Base-by-base conservation (phyloP, 2,113 vertebrate genomes). In the Panurus biarmicus region DNA sequence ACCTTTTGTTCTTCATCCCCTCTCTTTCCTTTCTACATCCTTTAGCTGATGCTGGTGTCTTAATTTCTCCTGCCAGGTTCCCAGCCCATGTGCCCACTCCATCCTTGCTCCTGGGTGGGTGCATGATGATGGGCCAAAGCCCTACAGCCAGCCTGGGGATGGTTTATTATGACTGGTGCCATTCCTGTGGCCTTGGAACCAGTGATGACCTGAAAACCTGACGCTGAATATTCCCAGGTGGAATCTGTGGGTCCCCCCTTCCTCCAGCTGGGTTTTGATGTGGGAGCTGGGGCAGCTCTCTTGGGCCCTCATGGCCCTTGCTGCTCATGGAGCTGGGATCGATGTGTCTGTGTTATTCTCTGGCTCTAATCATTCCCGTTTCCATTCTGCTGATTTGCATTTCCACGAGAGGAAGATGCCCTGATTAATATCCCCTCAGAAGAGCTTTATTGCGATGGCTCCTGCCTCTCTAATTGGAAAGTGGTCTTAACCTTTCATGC, bases 361-460 rank as follows among this genome's bases (percentile, higher is more conserved):
- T 87, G 93, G 64, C 81, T 96, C 62, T 93, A 95, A 95, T 96
- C 95, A 71, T 56, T 93, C 91, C 70, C 1, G 3, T 79, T 96
- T 89, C 94, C 92, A 90, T 95, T 92, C 89, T 93, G 91, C 96
- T 96, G 95, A 96, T 96, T 96, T 96, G 93, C 94, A 95, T 97
- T 96, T 96, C 94, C 87, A 56, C 1, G 7, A 90, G 96, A 96
- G 93, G 94, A 96, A 94, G 95, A 95, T 95, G 94, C 66, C 93
- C 96, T 97, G 96, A 97, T 97, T 96, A 97, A 97, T 95, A 95
- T 96, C 96, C 91, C 96, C 89, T 96, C 96, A 72, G 72, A 95
- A 96, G 95, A 95, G 95, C 94, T 96, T 95, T 93, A 96, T 97
- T 95, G 92, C 50, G 0, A 76, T 94, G 87, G 96, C 96, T 95